phyloP scores from a whole-genome alignment of 2,113 vertebrate species.

The Canis aureus region DNA sequence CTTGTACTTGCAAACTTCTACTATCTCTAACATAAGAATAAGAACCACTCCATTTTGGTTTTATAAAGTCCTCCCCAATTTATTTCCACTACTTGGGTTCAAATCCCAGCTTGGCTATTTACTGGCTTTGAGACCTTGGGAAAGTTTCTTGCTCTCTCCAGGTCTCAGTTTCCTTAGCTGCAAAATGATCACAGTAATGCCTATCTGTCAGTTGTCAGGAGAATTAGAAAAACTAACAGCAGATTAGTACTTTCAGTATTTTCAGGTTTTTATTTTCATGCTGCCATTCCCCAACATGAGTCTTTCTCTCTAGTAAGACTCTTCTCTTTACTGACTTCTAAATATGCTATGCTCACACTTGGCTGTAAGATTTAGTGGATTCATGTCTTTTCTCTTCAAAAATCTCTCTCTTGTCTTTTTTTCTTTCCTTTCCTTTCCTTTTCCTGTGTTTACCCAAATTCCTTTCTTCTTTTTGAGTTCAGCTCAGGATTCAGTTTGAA shows the following conservation, averaged over 20 bases:
- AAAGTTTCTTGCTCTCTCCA: background rate
- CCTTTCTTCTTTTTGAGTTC: background rate
- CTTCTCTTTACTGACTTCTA: background rate
- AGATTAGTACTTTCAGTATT: background rate
- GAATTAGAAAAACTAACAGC: background rate
- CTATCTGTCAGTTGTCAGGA: background rate
- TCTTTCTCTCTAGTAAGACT: background rate
- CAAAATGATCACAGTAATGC: background rate
- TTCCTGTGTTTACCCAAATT: background rate
- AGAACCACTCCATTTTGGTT: background rate
- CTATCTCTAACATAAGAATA: background rate
- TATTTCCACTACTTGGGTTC: background rate
- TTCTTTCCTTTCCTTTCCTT: background rate
- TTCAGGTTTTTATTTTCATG: background rate
- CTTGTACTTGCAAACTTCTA: background rate
- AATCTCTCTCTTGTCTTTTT: background rate
- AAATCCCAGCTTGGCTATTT: background rate
- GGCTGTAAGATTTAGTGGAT: background rate
- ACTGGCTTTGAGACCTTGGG: background rate
- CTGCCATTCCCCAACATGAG: background rate
- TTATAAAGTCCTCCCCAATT: constrained; percentile 2
- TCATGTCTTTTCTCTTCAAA: background rate
- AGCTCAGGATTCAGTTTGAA: constrained; percentile 20
- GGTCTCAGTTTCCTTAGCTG: background rate
- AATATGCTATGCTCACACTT: background rate